Conservation (phyloP, 2,888 invertebrate genomes). For the Morinoia aosen region DNA sequence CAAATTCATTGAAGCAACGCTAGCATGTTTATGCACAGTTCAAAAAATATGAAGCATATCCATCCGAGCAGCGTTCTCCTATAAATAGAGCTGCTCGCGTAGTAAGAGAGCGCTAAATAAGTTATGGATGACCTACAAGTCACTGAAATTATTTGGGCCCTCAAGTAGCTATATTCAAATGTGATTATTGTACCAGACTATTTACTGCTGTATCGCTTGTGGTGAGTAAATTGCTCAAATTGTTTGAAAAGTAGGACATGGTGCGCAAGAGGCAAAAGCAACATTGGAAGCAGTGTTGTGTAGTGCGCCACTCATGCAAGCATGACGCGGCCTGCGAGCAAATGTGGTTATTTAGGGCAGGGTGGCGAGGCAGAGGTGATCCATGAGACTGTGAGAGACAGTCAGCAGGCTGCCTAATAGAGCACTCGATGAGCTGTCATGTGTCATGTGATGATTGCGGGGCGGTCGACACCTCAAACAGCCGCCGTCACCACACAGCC, state of each 20-base stretch:
- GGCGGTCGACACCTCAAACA: conserved; percentile 5
- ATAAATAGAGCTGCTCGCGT: neutral
- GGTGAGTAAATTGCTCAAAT: too few relatives aligned
- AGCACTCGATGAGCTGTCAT: conserved; percentile 24
- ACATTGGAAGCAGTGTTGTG: too few relatives aligned
- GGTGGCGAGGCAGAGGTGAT: neutral
- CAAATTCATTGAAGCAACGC: neutral
- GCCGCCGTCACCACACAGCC: conserved; percentile 23
- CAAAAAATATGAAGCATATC: neutral
- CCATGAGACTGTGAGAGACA: neutral
- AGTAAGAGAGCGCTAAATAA: too few relatives aligned
- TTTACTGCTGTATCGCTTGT: too few relatives aligned
- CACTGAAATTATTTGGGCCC: too few relatives aligned
- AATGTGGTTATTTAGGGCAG: neutral
- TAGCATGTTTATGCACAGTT: neutral
- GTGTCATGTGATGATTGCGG: conserved; percentile 38
- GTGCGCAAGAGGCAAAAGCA: too few relatives aligned
- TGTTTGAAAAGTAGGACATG: too few relatives aligned
- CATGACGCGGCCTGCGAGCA: neutral
- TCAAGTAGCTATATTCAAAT: too few relatives aligned
- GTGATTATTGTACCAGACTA: too few relatives aligned
- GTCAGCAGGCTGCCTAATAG: neutral
- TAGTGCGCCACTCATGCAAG: neutral
- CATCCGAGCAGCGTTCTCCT: neutral
- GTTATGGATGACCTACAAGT: too few relatives aligned